Conservation (phyloP, 2,797 vertebrate species). For the Toxotes lorentzi region DNA sequence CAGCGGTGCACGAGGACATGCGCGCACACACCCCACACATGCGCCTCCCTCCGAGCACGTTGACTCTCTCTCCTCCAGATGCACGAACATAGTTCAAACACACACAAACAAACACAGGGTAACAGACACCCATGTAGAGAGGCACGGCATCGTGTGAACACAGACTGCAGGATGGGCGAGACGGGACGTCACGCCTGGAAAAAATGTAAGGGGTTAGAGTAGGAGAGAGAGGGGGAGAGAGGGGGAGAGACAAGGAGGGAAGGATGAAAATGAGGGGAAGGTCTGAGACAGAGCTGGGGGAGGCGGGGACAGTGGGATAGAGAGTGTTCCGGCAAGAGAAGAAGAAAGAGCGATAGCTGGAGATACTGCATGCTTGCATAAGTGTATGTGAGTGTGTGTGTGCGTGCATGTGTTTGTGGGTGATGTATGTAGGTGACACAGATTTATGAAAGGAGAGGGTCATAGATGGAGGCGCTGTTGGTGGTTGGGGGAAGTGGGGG, state of each 20-base stretch:
- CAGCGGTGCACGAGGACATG: conserved; percentile 51
- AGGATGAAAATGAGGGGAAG: conserved; percentile 74
- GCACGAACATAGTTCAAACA: conserved; percentile 58
- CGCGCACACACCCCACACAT: conserved; percentile 47
- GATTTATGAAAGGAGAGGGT: conserved; percentile 79
- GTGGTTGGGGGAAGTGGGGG: conserved; percentile 69
- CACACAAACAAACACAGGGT: conserved; percentile 56
- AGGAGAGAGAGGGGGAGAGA: conserved; percentile 43
- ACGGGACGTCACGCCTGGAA: conserved; percentile 76
- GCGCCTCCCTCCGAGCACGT: conserved; percentile 53
- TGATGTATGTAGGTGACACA: conserved; percentile 82
- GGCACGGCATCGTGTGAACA: conserved; percentile 52
- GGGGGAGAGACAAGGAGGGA: conserved; percentile 49
- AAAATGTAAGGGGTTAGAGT: conserved; percentile 69
- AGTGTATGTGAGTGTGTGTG: conserved; percentile 63
- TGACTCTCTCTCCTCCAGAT: conserved; percentile 69
- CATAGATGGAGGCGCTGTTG: conserved; percentile 73
- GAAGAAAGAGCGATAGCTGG: conserved; percentile 73
- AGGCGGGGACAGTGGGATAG: conserved; percentile 76
- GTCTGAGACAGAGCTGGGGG: conserved; percentile 73
- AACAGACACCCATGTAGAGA: conserved; percentile 56
- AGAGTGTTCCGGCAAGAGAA: conserved; percentile 74
- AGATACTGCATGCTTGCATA: conserved; percentile 80
- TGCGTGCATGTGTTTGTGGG: conserved; percentile 48
- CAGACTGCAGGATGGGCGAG: conserved; percentile 74